Evolutionary conservation across 2,113 vertebrate genomes (phyloP).

Genomic region (Zosterops hypoxanthus): DNA sequence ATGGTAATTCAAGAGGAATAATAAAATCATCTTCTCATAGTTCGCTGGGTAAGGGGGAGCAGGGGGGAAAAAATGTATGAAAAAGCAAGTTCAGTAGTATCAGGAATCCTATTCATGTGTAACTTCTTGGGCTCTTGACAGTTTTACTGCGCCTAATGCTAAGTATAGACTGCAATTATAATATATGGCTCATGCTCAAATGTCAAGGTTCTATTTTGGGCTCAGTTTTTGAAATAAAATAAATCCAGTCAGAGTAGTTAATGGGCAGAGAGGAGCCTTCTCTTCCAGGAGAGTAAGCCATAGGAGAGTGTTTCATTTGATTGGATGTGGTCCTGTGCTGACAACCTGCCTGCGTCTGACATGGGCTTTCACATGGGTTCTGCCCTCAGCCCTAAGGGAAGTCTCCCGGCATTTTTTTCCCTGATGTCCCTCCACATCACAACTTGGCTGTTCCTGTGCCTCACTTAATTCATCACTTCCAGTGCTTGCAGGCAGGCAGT

Average conservation of each 20-base stretch:
- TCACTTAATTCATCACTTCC: background rate
- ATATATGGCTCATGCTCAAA: constrained; percentile 57
- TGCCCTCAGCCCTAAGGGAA: background rate
- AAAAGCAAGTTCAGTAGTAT: constrained; percentile 27
- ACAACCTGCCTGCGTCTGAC: background rate
- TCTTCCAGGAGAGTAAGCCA: background rate
- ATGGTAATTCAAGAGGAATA: background rate
- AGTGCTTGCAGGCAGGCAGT: background rate
- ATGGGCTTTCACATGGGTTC: background rate
- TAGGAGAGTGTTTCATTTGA: background rate
- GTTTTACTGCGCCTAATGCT: constrained; percentile 20
- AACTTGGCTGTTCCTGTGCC: background rate
- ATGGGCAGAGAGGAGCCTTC: background rate
- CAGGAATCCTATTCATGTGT: constrained; percentile 15
- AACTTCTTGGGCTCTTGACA: constrained; percentile 38
- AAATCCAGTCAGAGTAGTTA: constrained; percentile 26
- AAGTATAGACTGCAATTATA: constrained; percentile 61
- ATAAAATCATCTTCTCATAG: background rate
- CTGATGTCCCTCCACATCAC: background rate
- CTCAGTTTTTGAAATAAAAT: constrained; percentile 41
- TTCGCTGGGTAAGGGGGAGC: background rate
- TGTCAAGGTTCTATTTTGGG: constrained; percentile 62
- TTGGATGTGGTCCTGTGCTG: background rate
- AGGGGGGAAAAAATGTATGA: background rate
- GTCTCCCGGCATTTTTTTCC: background rate